A percentile compares a stretch with the other conserved stretches of the same genome.
These are phyloP conservation scores for Ellobius talpinus DNA, from an alignment of 2,113 vertebrate genomes.

Conservation along the genomic window DNA sequence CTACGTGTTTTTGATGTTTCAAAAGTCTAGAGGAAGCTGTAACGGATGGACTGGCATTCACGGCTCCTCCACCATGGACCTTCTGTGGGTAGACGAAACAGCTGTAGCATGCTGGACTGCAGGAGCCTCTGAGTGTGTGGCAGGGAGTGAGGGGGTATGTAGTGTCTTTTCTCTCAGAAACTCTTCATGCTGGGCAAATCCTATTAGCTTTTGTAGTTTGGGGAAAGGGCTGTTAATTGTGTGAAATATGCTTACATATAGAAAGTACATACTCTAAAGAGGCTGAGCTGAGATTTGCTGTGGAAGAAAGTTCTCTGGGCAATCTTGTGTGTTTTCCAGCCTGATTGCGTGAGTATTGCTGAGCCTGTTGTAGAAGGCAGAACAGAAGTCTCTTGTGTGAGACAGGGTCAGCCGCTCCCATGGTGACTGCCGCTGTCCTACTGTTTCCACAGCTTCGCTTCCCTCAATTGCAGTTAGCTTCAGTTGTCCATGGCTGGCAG, in stretches of 20 bases:
- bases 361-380: background rate
- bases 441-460: background rate
- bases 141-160: accelerated
- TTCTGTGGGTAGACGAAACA: background rate
- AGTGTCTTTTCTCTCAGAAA: background rate
- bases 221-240: background rate
- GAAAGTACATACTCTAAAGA: background rate
- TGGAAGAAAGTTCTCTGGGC: background rate
- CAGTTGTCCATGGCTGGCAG: background rate
- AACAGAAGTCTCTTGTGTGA: background rate
- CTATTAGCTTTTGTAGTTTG: background rate
- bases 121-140: background rate
- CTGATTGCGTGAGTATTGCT: background rate
- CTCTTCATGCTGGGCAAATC: background rate
- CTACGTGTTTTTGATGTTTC: slow-evolving; percentile 38
- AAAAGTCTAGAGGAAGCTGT: background rate
- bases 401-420: background rate
- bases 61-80: accelerated
- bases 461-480: background rate
- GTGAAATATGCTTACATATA: background rate
- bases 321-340: background rate
- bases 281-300: background rate
- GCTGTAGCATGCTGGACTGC: background rate
- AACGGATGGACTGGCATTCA: background rate
- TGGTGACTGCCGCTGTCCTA: background rate